Percentiles rank a stretch among this genome's conserved stretches.
Evolutionary conservation across 2,888 invertebrate genomes (phyloP).

Genomic region (Drosophila recens): DNA sequence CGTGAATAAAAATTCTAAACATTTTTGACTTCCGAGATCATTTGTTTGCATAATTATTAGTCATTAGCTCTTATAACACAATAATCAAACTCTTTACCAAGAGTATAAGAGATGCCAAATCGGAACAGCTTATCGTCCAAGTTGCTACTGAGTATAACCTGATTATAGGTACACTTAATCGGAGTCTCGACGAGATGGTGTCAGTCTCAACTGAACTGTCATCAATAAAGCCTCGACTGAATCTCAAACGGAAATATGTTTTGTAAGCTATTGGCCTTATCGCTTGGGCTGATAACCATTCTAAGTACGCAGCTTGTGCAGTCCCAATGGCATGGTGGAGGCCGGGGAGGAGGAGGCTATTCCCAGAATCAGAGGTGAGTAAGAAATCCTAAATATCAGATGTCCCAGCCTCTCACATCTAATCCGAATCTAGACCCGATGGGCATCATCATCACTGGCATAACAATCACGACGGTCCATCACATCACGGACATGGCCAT

Average conservation of each 20-base stretch:
- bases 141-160: neutral
- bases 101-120: conserved; percentile 29
- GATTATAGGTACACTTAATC: conserved; percentile 9
- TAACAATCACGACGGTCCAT: conserved; percentile 4
- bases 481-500: conserved; percentile 19
- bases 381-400: neutral
- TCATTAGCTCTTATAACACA: conserved; percentile 7
- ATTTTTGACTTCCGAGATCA: conserved; percentile 11
- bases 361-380: conserved; percentile 33
- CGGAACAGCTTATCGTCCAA: conserved; percentile 37
- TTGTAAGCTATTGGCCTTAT: conserved; percentile 51
- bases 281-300: conserved; percentile 55
- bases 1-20: neutral
- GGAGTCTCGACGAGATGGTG: neutral
- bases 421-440: neutral
- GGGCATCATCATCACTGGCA: conserved; percentile 17
- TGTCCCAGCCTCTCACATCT: neutral
- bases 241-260: conserved; percentile 41
- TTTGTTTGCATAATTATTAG: conserved; percentile 13
- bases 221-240: neutral
- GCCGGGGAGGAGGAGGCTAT: conserved; percentile 4
- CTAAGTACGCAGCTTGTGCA: conserved; percentile 50
- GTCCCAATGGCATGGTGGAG: conserved; percentile 32
- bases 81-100: neutral
- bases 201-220: conserved; percentile 52